Base-by-base conservation (phyloP, 1,140 invertebrate genomes). In the Eupristina koningsbergeri region DNA sequence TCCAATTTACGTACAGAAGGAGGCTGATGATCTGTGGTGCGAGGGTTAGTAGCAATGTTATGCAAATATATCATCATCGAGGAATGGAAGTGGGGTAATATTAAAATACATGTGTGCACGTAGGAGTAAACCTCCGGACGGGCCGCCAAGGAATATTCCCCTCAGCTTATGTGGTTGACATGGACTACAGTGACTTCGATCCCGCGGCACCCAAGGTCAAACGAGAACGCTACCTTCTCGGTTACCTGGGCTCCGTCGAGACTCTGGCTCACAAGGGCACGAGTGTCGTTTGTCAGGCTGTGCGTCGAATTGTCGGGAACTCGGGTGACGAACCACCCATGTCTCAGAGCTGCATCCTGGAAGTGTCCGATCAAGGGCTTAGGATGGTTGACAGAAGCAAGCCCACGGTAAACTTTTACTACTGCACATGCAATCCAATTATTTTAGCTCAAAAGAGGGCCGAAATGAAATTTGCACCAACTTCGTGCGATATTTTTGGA, bases 1-100 rank as follows among this genome's bases (percentile, higher is more conserved):
- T 92, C 97, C 98, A 9, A 95, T 99, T 86, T 99, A 99, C 89
- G 97, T 99, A 84, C 97, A 98, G 88, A 97, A 98, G 90, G 98
- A 99, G 91, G 97, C 96, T 22, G 98, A 99, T 86, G 98, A 99
- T 92, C 93, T 99, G 71, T 99, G 98, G 98, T 98, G 98, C 93
- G 98, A 99, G 96, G 98, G 96, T 94, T 91, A 76, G 73, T 71
- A 63, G 8, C 1, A 19, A n/a, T 71, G 17, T 67, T 7, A 3
- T 8, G 6, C 8, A 34, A 64, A 36, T 36, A 9, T 36, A 29
- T 11, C 8, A 9, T 19, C 11, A 19, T 67, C 15, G 15, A 39
- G 15, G 31, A n/a, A n/a, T n/a, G n/a, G n/a, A n/a, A n/a, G n/a
- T n/a, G 19, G 3, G 19, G 31, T 6, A 13, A 29, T 36, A 34